These are phyloP conservation scores for Laupala kohalensis DNA, from an alignment of 1,140 invertebrate species.

Conservation along the genomic window DNA sequence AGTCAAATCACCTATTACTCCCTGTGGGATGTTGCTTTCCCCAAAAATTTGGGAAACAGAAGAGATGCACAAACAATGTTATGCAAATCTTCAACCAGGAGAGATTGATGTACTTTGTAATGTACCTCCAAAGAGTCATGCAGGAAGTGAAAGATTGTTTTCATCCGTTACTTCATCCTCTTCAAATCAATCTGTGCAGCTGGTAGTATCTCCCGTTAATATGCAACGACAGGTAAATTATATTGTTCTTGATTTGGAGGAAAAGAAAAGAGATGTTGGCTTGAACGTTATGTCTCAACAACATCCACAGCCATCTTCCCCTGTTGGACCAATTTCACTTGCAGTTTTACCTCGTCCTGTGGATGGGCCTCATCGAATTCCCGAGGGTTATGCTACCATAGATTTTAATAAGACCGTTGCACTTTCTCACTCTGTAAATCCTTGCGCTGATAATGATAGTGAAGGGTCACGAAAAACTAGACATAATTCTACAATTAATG, in stretches of 20 bases:
- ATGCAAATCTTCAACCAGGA: conserved; percentile 49
- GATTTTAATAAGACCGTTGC: conserved; percentile 87
- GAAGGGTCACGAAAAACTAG: conserved; percentile 48
- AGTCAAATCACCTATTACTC: conserved; percentile 7
- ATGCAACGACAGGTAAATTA: conserved; percentile 45
- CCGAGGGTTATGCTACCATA: conserved; percentile 78
- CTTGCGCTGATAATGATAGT: conserved; percentile 35
- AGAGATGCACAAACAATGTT: conserved; percentile 32
- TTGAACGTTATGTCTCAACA: background rate
- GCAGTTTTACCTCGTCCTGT: conserved; percentile 24
- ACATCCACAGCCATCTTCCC: background rate
- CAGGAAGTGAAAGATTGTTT: background rate
- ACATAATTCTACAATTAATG: conserved; percentile 44
- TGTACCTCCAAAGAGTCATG: conserved; percentile 1
- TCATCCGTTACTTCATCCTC: background rate
- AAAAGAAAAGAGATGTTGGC: conserved; percentile 17
- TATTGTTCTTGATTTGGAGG: conserved; percentile 58
- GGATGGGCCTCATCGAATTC: conserved; percentile 38
- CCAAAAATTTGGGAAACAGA: conserved; percentile 24
- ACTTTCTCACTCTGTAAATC: conserved; percentile 50
- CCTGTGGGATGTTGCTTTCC: background rate
- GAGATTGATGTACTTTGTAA: conserved; percentile 33
- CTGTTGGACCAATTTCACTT: background rate
- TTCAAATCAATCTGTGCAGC: conserved; percentile 22
- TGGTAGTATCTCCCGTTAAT: conserved; percentile 21